Percentiles rank a stretch among this genome's conserved stretches.
These are phyloP conservation scores for Natator depressus DNA, from an alignment of 2,113 vertebrate genomes.

Conservation along the genomic window DNA sequence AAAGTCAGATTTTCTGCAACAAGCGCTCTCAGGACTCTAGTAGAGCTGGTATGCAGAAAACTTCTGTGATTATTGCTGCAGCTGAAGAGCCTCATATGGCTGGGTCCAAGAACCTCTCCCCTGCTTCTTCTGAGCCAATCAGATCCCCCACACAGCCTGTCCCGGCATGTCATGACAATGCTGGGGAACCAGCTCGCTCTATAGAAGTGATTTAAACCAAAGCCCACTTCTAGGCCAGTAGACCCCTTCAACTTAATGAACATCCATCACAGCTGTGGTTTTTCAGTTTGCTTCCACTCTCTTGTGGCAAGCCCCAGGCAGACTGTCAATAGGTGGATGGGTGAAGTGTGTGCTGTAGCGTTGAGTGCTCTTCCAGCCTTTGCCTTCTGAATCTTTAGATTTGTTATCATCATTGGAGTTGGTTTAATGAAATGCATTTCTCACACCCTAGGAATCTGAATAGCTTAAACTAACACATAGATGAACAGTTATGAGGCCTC, in stretches of 20 bases:
- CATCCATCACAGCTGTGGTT: neutral
- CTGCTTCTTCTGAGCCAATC: conserved; percentile 65
- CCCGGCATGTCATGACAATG: neutral
- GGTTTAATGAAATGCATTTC: conserved; percentile 41
- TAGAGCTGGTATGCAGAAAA: conserved; percentile 54
- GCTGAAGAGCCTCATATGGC: conserved; percentile 44
- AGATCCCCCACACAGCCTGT: neutral
- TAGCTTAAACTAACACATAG: neutral
- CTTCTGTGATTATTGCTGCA: conserved; percentile 48
- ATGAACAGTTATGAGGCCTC: conserved; percentile 5
- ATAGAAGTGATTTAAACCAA: conserved; percentile 53
- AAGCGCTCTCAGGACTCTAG: conserved; percentile 73
- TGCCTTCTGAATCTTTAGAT: neutral
- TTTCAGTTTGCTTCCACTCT: neutral
- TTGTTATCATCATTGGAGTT: neutral
- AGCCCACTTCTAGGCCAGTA: neutral
- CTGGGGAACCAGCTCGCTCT: conserved; percentile 69
- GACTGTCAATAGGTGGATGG: neutral
- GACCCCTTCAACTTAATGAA: neutral
- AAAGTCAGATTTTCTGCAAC: conserved; percentile 86
- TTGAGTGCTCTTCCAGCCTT: conserved; percentile 6
- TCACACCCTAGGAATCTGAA: conserved; percentile 12
- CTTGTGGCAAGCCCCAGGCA: neutral
- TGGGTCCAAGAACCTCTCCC: conserved; percentile 49
- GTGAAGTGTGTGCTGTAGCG: neutral